Evolutionary conservation across 2,888 invertebrate species (phyloP), one percentile per base, ranked within the genome.

Genomic region (Zaprionus obscuricornis): DNA sequence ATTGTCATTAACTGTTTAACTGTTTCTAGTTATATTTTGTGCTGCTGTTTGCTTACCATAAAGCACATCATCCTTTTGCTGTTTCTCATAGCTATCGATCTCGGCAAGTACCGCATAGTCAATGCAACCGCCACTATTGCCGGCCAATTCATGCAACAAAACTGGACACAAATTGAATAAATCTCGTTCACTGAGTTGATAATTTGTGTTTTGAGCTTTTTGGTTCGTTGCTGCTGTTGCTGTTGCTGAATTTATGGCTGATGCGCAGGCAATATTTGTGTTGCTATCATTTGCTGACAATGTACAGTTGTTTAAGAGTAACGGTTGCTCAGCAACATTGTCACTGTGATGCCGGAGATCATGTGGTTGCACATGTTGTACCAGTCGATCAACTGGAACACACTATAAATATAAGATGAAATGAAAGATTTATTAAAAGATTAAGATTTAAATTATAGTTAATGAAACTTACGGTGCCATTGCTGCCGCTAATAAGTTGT

Each of bases 61-160:
- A 2, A 88, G 31, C 3, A 84, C 68, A 39, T 87, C 83, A 42
- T 86, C 76, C 31, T 46, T 55, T 8, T 34, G 40, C 11, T 29
- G 54, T 27, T 18, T 45, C 55, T 85, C 78, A 6, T 57, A 54
- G 29, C 59, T 68, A 31, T 86, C 82, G 27, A 88, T 84, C 31
- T 82, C 57, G 1, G 29, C 45, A 54, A 89, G 74, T 60, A 62
- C 73, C 62, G 75, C 87, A 31, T 91, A 90, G 66, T 91, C 91
- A 3, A 94, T 90, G 70, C 94, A 94, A 0, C 93, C 93, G 1
- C 89, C 87, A 36, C 91, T 90, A 70, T 92, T 92, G 49, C 91
- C 86, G 13, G 93, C 88, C 84, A 94, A 91, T 74, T 94, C 94
- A 86, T 94, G 94, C 7, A 95, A 87, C 10, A 95, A 90, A 34